phyloP scores from a whole-genome alignment of 2,113 vertebrate genomes.

The Chionis minor region DNA sequence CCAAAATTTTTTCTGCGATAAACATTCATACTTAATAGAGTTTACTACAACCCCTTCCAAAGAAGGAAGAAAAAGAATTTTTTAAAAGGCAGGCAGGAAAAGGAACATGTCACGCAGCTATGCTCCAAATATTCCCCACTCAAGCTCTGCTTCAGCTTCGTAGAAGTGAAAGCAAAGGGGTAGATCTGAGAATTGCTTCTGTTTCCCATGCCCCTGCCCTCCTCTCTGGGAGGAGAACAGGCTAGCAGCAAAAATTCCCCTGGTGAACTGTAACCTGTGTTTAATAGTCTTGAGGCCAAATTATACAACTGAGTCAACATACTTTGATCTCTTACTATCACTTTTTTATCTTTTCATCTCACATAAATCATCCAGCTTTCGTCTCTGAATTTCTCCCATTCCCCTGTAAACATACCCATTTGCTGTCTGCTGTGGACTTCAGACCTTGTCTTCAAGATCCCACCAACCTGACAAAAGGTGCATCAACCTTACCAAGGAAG shows the following conservation, averaged over 20 bases:
- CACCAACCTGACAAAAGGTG: neutral
- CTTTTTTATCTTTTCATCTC: constrained; percentile 6
- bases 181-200: neutral
- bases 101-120: neutral
- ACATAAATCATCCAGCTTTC: neutral
- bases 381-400: neutral
- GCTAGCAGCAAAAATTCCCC: neutral
- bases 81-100: neutral
- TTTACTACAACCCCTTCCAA: neutral
- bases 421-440: neutral
- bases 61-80: neutral
- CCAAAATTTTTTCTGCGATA: neutral
- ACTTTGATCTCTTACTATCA: constrained; percentile 7
- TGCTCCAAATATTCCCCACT: neutral
- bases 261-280: neutral
- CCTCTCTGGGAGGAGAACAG: neutral
- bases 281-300: neutral
- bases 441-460: neutral
- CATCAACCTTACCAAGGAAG: neutral
- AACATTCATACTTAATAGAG: neutral
- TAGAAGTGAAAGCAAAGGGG: neutral
- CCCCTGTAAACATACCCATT: neutral
- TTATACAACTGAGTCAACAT: constrained; percentile 39
- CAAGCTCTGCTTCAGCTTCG: neutral
- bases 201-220: neutral